A percentile compares a stretch with the other conserved stretches of the same genome.
These are phyloP conservation scores for Eciton burchellii DNA, from an alignment of 1,140 invertebrate genomes.

Conservation along the genomic window DNA sequence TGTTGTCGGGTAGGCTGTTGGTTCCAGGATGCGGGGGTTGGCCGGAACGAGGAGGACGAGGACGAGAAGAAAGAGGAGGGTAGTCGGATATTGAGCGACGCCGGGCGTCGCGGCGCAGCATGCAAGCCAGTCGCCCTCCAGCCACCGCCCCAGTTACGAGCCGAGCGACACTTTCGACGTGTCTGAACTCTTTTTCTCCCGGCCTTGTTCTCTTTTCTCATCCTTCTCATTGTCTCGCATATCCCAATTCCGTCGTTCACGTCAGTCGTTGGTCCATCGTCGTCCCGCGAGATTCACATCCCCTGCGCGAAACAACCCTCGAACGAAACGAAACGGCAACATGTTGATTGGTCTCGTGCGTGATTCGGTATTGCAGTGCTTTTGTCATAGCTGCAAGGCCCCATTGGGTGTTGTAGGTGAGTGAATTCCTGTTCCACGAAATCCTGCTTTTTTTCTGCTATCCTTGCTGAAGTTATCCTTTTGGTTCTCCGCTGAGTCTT, in stretches of 20 bases:
- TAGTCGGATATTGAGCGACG: conserved; percentile 84
- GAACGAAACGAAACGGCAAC: conserved; percentile 72
- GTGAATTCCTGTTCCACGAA: conserved; percentile 67
- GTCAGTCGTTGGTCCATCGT: conserved; percentile 3
- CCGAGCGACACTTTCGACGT: conserved; percentile 66
- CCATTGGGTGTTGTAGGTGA: conserved; percentile 91
- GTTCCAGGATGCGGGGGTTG: conserved; percentile 62
- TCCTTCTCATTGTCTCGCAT: conserved; percentile 25
- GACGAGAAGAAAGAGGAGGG: conserved; percentile 62
- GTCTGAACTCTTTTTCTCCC: conserved; percentile 52
- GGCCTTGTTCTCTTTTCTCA: conserved; percentile 23
- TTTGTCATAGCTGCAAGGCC: conserved; percentile 95
- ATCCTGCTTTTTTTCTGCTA: neutral
- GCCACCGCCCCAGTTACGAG: conserved; percentile 84
- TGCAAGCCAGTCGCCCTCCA: conserved; percentile 81
- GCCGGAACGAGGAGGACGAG: conserved; percentile 60
- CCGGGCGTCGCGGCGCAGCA: conserved; percentile 82
- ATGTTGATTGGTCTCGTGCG: conserved; percentile 94
- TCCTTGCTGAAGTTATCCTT: neutral
- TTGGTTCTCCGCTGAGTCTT: neutral
- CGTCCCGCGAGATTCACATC: conserved; percentile 5
- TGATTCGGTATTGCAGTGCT: conserved; percentile 95
- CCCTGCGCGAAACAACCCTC: conserved; percentile 79
- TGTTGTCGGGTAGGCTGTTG: conserved; percentile 62
- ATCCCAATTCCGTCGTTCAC: neutral